Evolutionary conservation across 2,797 vertebrate genomes (phyloP).

Genomic region (Chelonia mydas): DNA sequence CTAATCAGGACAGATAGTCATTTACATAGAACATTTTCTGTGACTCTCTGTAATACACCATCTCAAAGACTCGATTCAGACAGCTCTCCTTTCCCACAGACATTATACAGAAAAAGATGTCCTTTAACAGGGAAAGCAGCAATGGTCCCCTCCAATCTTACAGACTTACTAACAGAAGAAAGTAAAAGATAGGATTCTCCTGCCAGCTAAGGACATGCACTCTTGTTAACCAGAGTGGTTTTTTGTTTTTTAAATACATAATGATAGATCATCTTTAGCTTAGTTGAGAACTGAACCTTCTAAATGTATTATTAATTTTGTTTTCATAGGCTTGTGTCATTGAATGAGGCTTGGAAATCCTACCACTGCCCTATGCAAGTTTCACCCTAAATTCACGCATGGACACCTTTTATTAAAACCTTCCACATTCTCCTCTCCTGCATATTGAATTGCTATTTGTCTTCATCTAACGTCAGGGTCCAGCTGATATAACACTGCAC

Average conservation of each 20-base stretch:
- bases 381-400: background rate
- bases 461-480: accelerated
- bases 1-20: conserved; percentile 81
- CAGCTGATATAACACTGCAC: background rate
- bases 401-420: background rate
- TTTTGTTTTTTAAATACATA: background rate
- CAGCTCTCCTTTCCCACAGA: conserved; percentile 82
- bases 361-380: background rate
- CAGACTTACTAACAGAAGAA: conserved; percentile 27
- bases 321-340: background rate
- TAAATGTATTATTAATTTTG: conserved; percentile 6
- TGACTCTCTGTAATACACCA: conserved; percentile 79
- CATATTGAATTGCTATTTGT: background rate
- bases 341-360: background rate
- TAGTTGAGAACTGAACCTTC: background rate
- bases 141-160: conserved; percentile 73
- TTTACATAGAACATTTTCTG: conserved; percentile 84
- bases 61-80: conserved; percentile 85
- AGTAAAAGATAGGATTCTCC: conserved; percentile 61
- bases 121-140: conserved; percentile 77
- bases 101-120: conserved; percentile 61
- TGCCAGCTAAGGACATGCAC: background rate
- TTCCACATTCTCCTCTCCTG: background rate
- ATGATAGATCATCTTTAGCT: background rate
- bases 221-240: background rate